A percentile compares a stretch with the other conserved stretches of the same genome.
Evolutionary conservation across 23 tunicate genomes (phyloP).

Genomic region (Botrylloides violaceus): DNA sequence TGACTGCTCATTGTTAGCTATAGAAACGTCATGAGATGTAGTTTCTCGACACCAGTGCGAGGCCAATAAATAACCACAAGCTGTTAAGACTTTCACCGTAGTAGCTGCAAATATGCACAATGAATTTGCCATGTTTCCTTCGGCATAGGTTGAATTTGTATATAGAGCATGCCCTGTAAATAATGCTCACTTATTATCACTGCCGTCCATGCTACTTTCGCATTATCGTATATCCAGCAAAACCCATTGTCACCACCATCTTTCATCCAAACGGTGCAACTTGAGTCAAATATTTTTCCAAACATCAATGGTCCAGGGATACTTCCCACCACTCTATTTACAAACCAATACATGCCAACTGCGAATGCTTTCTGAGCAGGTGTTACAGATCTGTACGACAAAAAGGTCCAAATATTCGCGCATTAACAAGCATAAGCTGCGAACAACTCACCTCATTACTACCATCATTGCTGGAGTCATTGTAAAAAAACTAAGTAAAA

Average conservation of each 20-base stretch:
- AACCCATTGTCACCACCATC: not conserved
- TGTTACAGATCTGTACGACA: not conserved
- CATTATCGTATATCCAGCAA: slow-evolving; percentile 10
- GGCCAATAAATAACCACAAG: too few species aligned
- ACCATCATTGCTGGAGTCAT: not conserved
- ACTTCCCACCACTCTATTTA: not conserved
- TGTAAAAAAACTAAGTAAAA: slow-evolving; percentile 3
- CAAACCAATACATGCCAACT: slow-evolving; percentile 8
- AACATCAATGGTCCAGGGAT: slow-evolving; percentile 6
- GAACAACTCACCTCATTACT: slow-evolving; percentile 6
- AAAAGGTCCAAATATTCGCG: too few species aligned
- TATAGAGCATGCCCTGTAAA: too few species aligned
- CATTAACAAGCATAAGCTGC: not conserved
- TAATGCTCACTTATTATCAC: not conserved
- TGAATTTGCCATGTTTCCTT: too few species aligned
- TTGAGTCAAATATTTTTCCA: slow-evolving; percentile 2
- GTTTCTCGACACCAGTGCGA: too few species aligned
- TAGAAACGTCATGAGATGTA: too few species aligned
- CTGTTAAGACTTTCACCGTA: too few species aligned
- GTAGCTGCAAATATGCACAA: too few species aligned
- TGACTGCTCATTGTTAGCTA: too few species aligned
- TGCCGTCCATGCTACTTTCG: not conserved
- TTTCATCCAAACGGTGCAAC: slow-evolving; percentile 7
- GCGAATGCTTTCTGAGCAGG: slow-evolving; percentile 2
- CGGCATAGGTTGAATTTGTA: too few species aligned